Evolutionary conservation across 1,140 invertebrate genomes (phyloP), one percentile per base, ranked within the genome.

Genomic region (Pseudobourletiella spinata): DNA sequence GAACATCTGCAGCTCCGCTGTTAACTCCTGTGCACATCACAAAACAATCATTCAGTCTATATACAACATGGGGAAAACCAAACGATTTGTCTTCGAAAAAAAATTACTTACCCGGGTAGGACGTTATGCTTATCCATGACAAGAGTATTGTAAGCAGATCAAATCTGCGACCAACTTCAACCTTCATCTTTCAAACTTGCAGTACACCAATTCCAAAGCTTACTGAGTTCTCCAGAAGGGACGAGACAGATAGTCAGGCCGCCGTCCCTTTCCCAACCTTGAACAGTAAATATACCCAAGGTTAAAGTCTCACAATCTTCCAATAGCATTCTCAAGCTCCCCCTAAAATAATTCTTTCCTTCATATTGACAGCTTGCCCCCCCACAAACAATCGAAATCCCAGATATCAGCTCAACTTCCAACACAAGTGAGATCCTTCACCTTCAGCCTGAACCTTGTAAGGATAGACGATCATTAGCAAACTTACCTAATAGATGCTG

Each of bases 1-100:
- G 85, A 44, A 98, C 84, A 75, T 97, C 93, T 29, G 81, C 79
- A 29, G 63, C 28, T 35, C 67, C 67, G 57, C 64, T 66, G 25
- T 69, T 55, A 3, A 69, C 68, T 28, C 64, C 68, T 69, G 59
- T 20, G 26, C 6, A 42, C 26, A 3, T 18, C 26, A 51, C 26
- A 56, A 39, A 51, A 20, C 2, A 51, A 51, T 32, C 3, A 46
- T 25, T 24, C 11, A 60, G 16, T 43, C 16, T 54, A 42, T 11
- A 42, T 57, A 42, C 32, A 42, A 18, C 1, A 16, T 20, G 20
- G 11, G 16, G 1, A 44, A 22, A 48, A 25, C 28, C n/a, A 58
- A 46, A 25, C 28, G 4, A 58, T 26, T 22, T 29, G 16, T 46
- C 48, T 26, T 30, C 0, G 3, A 16, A 42, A 51, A 35, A n/a